phyloP scores from a whole-genome alignment of 2,797 vertebrate genomes.

The Enoplosus armatus region DNA sequence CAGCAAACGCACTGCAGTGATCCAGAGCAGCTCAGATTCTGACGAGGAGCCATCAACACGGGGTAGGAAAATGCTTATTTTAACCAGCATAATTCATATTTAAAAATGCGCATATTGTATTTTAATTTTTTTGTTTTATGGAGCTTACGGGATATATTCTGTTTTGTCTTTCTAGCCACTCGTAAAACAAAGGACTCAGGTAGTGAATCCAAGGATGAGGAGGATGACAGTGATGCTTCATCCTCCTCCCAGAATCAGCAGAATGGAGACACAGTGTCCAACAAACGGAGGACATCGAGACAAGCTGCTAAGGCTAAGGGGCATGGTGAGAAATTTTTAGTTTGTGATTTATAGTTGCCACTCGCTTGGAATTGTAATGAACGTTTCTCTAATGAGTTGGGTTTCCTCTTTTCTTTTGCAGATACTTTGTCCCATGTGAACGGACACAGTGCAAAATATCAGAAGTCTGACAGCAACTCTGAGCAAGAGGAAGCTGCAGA shows the following conservation, averaged over 20 bases:
- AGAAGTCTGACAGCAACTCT: conserved; percentile 70
- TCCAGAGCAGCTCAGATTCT: conserved; percentile 87
- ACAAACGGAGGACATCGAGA: conserved; percentile 40
- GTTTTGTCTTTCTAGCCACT: conserved; percentile 63
- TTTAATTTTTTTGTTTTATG: neutral
- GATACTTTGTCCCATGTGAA: conserved; percentile 77
- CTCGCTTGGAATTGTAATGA: neutral
- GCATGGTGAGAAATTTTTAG: conserved; percentile 63
- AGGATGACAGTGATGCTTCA: conserved; percentile 68
- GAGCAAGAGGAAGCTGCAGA: conserved; percentile 68
- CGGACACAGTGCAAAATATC: conserved; percentile 75
- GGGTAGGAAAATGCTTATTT: conserved; percentile 50
- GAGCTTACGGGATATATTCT: neutral
- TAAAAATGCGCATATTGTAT: neutral
- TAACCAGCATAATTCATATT: neutral
- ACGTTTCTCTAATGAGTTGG: neutral
- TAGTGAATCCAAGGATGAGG: conserved; percentile 75
- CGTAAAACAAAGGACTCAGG: conserved; percentile 66
- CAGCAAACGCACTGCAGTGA: conserved; percentile 79
- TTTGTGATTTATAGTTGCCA: neutral
- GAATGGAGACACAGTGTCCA: conserved; percentile 67
- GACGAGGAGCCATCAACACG: conserved; percentile 66
- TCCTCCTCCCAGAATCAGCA: conserved; percentile 61
- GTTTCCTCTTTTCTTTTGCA: conserved; percentile 35
- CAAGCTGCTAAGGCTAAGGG: conserved; percentile 58